phyloP scores from a whole-genome alignment of 2,797 vertebrate species.

The Pangasius krempfi region DNA sequence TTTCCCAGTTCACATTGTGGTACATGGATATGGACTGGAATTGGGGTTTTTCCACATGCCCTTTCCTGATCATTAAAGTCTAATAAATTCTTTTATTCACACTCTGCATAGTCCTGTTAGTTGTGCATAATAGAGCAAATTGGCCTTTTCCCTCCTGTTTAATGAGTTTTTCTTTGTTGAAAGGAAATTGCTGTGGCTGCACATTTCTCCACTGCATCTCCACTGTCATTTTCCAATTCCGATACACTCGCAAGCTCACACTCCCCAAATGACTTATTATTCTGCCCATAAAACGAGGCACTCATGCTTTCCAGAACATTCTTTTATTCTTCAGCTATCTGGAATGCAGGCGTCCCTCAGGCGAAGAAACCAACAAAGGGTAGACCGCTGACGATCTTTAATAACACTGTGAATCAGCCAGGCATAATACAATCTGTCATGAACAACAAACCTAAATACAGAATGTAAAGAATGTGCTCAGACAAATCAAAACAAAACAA shows the following conservation, averaged over 20 bases:
- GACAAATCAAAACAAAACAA: conserved; percentile 49
- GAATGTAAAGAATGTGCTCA: conserved; percentile 46
- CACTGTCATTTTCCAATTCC: conserved; percentile 49
- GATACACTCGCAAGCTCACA: not conserved
- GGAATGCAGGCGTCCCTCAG: conserved; percentile 50
- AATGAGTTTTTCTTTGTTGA: conserved; percentile 73
- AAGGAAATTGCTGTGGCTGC: conserved; percentile 64
- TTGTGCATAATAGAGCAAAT: conserved; percentile 66
- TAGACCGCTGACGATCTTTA: conserved; percentile 53
- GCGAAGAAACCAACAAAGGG: conserved; percentile 31
- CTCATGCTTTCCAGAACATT: conserved; percentile 51
- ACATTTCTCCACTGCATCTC: conserved; percentile 63
- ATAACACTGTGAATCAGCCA: conserved; percentile 59
- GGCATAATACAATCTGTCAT: conserved; percentile 45
- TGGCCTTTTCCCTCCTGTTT: conserved; percentile 60
- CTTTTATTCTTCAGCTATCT: conserved; percentile 47
- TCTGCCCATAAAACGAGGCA: conserved; percentile 49
- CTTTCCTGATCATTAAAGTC: not conserved
- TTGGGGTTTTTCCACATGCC: not conserved
- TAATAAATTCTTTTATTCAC: conserved; percentile 62
- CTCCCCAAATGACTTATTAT: conserved; percentile 17
- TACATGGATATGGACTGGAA: not conserved
- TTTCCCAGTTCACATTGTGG: not conserved
- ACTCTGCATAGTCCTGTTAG: conserved; percentile 54
- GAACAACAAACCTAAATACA: conserved; percentile 42